These are phyloP conservation scores for Ia io DNA, from an alignment of 2,113 vertebrate species.

Conservation along the genomic window DNA sequence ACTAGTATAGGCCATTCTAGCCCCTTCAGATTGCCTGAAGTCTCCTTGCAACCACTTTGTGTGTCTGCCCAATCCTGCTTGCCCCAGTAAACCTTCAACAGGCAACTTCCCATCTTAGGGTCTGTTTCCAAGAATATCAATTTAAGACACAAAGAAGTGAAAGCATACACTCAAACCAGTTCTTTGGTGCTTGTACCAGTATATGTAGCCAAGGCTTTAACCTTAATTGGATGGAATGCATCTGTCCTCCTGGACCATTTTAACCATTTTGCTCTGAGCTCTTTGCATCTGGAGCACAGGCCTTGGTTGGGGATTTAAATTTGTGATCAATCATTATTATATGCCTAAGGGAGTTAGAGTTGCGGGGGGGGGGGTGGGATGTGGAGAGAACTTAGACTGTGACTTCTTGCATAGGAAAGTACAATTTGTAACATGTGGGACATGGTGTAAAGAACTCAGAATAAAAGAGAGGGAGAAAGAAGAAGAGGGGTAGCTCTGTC, in stretches of 20 bases:
- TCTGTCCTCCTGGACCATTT: constrained; percentile 49
- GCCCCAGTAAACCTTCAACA: background rate
- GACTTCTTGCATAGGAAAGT: background rate
- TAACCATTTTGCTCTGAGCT: constrained; percentile 51
- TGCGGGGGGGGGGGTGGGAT: background rate
- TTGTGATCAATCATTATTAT: constrained; percentile 43
- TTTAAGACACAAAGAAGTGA: constrained; percentile 5
- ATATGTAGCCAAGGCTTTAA: constrained; percentile 11
- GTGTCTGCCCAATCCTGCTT: background rate
- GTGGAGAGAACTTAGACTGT: background rate
- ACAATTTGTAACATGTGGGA: background rate
- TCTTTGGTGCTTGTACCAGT: background rate
- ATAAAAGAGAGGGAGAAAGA: background rate
- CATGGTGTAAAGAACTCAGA: background rate
- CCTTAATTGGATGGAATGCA: constrained; percentile 42
- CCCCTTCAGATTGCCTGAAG: background rate
- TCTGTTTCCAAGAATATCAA: constrained; percentile 18
- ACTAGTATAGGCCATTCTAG: background rate
- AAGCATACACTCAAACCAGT: constrained; percentile 26
- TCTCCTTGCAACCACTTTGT: background rate
- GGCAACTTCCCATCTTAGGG: background rate
- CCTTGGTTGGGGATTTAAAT: constrained; percentile 53
- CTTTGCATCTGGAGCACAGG: constrained; percentile 66
- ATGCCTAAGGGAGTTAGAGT: background rate
- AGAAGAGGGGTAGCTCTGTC: background rate